These are phyloP conservation scores for Cherax destructor DNA, from an alignment of 1,140 invertebrate species.

Conservation along the genomic window DNA sequence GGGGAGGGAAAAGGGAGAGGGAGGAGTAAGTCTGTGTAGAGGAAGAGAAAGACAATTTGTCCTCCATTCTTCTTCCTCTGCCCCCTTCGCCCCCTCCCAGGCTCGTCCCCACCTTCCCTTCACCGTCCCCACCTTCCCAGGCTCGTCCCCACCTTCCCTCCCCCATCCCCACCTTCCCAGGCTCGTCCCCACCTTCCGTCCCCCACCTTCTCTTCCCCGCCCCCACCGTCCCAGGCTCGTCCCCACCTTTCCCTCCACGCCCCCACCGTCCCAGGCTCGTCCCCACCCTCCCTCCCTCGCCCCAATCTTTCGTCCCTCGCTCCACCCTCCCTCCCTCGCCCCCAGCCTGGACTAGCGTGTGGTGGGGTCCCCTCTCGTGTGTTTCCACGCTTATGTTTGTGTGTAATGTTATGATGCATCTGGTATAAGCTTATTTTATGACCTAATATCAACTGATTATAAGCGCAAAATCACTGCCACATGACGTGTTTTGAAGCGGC, in stretches of 20 bases:
- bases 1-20: no score
- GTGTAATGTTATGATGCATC: conserved; percentile 30
- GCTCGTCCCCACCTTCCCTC: no score
- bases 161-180: background rate
- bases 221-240: background rate
- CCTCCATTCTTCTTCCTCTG: no score
- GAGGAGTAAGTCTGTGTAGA: no score
- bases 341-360: background rate
- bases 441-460: conserved; percentile 17
- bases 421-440: conserved; percentile 29
- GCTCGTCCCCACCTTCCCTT: background rate
- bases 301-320: background rate
- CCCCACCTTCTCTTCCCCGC: background rate
- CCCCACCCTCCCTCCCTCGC: no score
- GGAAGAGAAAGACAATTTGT: no score
- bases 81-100: background rate
- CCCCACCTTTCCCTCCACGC: no score
- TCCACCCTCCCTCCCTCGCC: background rate
- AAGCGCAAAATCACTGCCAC: conserved; percentile 30
- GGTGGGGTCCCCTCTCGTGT: background rate
- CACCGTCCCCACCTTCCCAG: background rate
- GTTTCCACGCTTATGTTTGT: conserved; percentile 25
- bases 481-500: background rate
- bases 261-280: no score
- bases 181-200: background rate